Conservation (phyloP, 2,797 vertebrate genomes). For the Heterohyrax brucei region DNA sequence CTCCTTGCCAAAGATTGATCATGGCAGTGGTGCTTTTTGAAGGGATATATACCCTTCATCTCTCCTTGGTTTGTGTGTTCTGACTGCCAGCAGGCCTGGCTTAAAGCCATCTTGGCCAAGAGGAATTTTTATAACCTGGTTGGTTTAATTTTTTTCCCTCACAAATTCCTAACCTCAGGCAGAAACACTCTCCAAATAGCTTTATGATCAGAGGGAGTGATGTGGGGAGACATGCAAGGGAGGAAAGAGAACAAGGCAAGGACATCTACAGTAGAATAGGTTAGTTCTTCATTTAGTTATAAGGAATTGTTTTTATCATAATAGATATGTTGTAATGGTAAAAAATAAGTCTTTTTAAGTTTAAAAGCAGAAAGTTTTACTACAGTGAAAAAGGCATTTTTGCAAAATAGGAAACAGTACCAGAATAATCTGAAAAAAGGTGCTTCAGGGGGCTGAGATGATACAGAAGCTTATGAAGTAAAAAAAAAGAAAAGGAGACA, state of each 20-base stretch:
- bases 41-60: conserved; percentile 72
- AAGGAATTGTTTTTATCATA: not conserved
- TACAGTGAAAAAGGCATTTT: no score
- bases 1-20: conserved; percentile 55
- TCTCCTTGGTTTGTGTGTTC: conserved; percentile 70
- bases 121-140: conserved; percentile 71
- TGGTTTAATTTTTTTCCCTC: conserved; percentile 72
- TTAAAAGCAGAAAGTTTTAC: no score
- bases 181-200: conserved; percentile 74
- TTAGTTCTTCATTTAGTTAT: conserved; percentile 40
- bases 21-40: conserved; percentile 39
- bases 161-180: conserved; percentile 62
- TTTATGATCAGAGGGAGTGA: conserved; percentile 53
- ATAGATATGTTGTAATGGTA: not conserved
- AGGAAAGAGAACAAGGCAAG: conserved; percentile 45
- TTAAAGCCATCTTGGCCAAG: conserved; percentile 73
- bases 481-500: no score
- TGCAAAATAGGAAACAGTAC: no score
- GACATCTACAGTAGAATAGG: not conserved
- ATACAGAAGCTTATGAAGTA: no score
- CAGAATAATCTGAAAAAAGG: no score
- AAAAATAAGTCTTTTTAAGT: no score
- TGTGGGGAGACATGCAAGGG: not conserved
- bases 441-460: no score
- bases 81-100: conserved; percentile 72